Percentiles rank a stretch among this genome's conserved stretches.
phyloP scores from a whole-genome alignment of 2,888 invertebrate species.

The Caenorhabditis sp. region DNA sequence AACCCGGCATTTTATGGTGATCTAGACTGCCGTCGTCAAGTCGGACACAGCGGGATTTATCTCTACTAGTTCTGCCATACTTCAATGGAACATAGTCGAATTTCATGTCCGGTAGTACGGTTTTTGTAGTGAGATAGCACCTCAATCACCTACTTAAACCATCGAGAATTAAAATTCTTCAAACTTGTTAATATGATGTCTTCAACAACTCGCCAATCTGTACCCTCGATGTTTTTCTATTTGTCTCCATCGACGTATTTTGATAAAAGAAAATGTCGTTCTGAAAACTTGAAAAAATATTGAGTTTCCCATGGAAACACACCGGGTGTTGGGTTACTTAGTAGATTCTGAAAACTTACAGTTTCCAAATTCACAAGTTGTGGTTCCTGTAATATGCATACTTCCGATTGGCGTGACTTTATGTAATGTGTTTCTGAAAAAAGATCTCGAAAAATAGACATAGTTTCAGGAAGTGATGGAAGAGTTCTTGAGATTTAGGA shows the following conservation, averaged over 20 bases:
- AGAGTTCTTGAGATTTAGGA: not conserved
- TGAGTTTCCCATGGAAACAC: too few relatives aligned
- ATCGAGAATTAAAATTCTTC: not conserved
- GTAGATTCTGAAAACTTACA: too few relatives aligned
- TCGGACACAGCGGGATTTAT: too few relatives aligned
- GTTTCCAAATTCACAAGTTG: too few relatives aligned
- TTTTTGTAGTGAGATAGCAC: too few relatives aligned
- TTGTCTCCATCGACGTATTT: not conserved
- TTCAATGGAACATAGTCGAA: too few relatives aligned
- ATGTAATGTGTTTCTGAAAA: not conserved
- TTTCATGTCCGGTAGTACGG: too few relatives aligned
- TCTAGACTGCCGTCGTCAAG: too few relatives aligned
- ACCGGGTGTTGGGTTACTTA: not conserved
- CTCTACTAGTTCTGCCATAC: too few relatives aligned
- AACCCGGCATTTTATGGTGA: too few relatives aligned
- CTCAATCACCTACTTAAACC: too few relatives aligned
- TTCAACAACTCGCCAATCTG: not conserved
- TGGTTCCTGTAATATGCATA: not conserved
- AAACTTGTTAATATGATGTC: slow-evolving; percentile 1
- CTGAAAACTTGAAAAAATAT: slow-evolving; percentile 19
- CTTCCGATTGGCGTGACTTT: slow-evolving; percentile 16
- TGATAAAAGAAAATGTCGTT: not conserved
- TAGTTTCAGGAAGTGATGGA: slow-evolving; percentile 11
- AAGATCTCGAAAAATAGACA: not conserved
- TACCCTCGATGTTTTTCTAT: not conserved